Evolutionary conservation across 1,140 invertebrate genomes (phyloP), one percentile per base, ranked within the genome.

Genomic region (Achroia grisella): DNA sequence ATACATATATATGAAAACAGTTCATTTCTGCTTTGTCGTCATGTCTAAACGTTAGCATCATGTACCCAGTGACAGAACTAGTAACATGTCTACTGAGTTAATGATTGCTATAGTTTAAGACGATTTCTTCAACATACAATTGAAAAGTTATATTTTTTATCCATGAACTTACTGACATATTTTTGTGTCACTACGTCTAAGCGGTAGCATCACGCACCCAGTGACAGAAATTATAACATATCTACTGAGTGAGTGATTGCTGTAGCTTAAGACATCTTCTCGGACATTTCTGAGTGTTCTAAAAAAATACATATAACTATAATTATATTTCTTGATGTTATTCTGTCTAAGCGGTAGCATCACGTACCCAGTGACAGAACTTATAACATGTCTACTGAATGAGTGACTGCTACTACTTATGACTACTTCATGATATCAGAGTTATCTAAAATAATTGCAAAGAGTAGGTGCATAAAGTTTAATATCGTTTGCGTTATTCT

Each of bases 321-420:
- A n/a, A n/a, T n/a, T n/a, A n/a, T n/a, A n/a, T n/a, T n/a, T n/a
- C n/a, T n/a, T n/a, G n/a, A n/a, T n/a, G n/a, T n/a, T n/a, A n/a
- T n/a, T n/a, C 33, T 30, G 15, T 27, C n/a, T 13, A 15, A 44
- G 6, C 9, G 4, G 6, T 8, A 29, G 14, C 40, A 55, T 53
- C 39, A 56, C 43, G 23, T 35, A 45, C 52, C 52, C 60, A 62
- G 60, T 58, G 60, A 58, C 51, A 56, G 53, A 47, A 41, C 30
- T 48, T 1, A 31, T 6, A 44, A 48, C 48, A 39, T 56, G 46
- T 52, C 52, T 29, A 52, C 58, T 58, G 51, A 44, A 23, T 8
- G 8, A 47, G 2, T 23, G 17, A 23, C 17, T 3, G 6, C 17
- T 6, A 23, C 17, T 23, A n/a, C n/a, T n/a, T n/a, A n/a, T n/a